Evolutionary conservation across 2,888 invertebrate species (phyloP).

Genomic region (Sphaeridia pumilis): DNA sequence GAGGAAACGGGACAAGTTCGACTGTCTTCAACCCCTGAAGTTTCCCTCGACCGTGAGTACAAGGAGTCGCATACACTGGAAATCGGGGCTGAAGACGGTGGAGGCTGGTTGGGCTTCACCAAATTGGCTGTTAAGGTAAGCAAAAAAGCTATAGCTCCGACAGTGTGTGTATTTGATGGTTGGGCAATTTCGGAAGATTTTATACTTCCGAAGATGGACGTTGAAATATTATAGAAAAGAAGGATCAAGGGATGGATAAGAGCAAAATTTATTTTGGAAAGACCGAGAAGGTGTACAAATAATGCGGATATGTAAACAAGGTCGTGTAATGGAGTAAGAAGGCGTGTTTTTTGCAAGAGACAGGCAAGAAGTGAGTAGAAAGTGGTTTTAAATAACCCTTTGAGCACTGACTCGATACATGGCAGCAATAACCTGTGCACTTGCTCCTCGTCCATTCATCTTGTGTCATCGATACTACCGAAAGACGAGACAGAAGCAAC

Average conservation of each 20-base stretch:
- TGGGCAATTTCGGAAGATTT: neutral
- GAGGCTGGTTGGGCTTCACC: constrained; percentile 62
- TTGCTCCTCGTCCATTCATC: neutral
- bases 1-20: constrained; percentile 40
- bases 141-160: neutral
- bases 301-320: neutral
- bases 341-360: neutral
- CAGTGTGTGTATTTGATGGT: neutral
- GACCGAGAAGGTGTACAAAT: neutral
- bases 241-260: neutral
- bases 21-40: constrained; percentile 25
- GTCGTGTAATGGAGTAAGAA: neutral
- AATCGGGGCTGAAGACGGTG: constrained; percentile 68
- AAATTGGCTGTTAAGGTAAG: constrained; percentile 64
- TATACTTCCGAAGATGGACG: neutral
- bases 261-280: neutral
- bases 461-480: neutral
- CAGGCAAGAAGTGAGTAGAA: neutral
- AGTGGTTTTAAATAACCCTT: neutral
- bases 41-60: constrained; percentile 34
- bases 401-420: too few species aligned
- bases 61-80: constrained; percentile 32
- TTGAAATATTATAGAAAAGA: neutral
- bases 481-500: neutral
- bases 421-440: too few species aligned